Evolutionary conservation across 2,888 invertebrate species (phyloP).

Genomic region (Chouioia cunea): DNA sequence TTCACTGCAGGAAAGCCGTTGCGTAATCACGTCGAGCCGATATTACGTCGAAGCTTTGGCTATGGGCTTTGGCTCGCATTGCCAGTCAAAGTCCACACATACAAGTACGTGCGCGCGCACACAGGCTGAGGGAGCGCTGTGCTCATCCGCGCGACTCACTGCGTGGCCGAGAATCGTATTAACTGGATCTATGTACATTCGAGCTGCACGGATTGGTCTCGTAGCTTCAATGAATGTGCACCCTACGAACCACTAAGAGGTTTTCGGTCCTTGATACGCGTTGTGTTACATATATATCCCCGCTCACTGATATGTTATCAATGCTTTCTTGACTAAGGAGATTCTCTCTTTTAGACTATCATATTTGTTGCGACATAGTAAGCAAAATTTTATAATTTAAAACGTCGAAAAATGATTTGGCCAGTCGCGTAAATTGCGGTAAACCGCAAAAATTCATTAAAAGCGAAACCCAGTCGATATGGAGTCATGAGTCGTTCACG

Average conservation of each 20-base stretch:
- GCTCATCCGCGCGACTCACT: constrained; percentile 57
- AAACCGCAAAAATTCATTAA: no score
- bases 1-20: constrained; percentile 47
- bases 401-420: no score
- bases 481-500: background rate
- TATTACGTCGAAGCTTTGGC: constrained; percentile 48
- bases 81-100: background rate
- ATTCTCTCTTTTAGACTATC: no score
- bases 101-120: no score
- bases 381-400: no score
- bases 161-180: constrained; percentile 60
- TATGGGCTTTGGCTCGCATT: background rate
- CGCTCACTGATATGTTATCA: no score
- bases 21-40: constrained; percentile 59
- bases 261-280: constrained; percentile 5
- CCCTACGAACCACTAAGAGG: background rate
- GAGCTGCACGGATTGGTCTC: constrained; percentile 10
- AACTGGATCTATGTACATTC: constrained; percentile 51
- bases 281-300: background rate
- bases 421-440: no score
- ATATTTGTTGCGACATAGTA: no score
- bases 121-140: constrained; percentile 43
- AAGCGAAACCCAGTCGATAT: constrained; percentile 14
- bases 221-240: background rate
- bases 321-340: no score